Percentiles rank a stretch among this genome's conserved stretches.
Conservation (phyloP, 2,888 invertebrate genomes). For the Ennomos quercinarius region DNA sequence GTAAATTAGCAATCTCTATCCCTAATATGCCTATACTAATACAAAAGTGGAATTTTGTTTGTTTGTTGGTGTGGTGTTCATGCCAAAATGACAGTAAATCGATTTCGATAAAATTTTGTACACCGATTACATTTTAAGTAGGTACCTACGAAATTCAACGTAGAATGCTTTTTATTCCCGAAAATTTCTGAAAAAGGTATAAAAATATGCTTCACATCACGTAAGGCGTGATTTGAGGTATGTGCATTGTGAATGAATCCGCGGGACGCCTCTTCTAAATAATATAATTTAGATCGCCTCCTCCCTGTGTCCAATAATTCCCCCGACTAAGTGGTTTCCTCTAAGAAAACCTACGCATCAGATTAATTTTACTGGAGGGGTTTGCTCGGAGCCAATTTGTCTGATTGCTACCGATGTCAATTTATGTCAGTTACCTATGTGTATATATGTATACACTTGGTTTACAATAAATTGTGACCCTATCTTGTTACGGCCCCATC, state of each 20-base stretch:
- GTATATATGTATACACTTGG: slow-evolving; percentile 58
- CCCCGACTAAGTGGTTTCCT: slow-evolving; percentile 71
- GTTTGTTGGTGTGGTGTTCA: too few relatives aligned
- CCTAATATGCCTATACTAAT: too few relatives aligned
- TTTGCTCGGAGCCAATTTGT: slow-evolving; percentile 83
- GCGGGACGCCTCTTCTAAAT: slow-evolving; percentile 45
- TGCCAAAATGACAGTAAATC: too few relatives aligned
- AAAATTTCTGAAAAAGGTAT: too few relatives aligned
- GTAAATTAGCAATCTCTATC: too few relatives aligned
- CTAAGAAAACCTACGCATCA: slow-evolving; percentile 82
- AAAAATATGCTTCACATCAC: too few relatives aligned
- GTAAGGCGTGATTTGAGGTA: too few relatives aligned
- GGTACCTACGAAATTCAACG: too few relatives aligned
- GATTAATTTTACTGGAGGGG: slow-evolving; percentile 83
- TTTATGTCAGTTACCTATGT: slow-evolving; percentile 75
- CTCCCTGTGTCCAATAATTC: slow-evolving; percentile 59
- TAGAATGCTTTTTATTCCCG: too few relatives aligned
- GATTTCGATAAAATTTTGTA: too few relatives aligned
- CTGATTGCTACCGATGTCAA: slow-evolving; percentile 84
- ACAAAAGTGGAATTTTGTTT: too few relatives aligned
- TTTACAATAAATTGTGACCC: slow-evolving; percentile 83
- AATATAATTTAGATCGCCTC: slow-evolving; percentile 54
- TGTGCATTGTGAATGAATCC: slow-evolving; percentile 2
- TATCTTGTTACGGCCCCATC: slow-evolving; percentile 79
- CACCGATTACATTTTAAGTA: too few relatives aligned